Base-by-base conservation (phyloP, 2,113 vertebrate genomes). In the Periophthalmus modestus region DNA sequence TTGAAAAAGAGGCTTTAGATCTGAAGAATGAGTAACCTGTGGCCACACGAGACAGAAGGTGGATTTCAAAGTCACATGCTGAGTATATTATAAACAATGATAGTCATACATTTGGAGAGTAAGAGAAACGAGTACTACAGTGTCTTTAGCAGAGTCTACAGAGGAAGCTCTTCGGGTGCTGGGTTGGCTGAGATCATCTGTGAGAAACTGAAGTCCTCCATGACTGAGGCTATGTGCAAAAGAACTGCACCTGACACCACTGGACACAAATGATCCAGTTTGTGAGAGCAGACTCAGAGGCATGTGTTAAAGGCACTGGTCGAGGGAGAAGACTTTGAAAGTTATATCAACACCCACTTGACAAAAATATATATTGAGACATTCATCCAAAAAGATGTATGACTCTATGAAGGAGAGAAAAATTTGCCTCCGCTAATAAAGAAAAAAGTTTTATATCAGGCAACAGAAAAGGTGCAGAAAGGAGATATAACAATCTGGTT, bases 221-320 rank as follows among this genome's bases (percentile, higher is more conserved):
- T 78, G 28, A 0, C 0, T 1, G 57, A 14, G 5, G 88, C 86
- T 0, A 73, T 86, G 6, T 89, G 21, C 15, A 61, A 88, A 19
- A 79, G 72, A 79, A 88, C 90, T 2, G 82, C 82, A 7, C 84
- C 76, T 77, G 69, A 10, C 69, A 78, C 95, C 0, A 84, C 91
- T 33, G 76, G 24, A 4, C 81, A 92, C 5, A 92, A 89, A 52
- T 43, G 11, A 68, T 50, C 59, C 83, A 7, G 87, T 87, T 19
- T 95, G 0, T 12, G 91, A 88, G 66, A 95, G 86, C 69, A 89
- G 93, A n/a, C 50, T 79, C 62, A 89, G 66, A 87, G 88, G 48
- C 88, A 89, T 74, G 81, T 95, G 46, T 84, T 95, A 67, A 90
- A 54, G 54, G 85, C 82, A 34, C 78, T 95, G 47, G 94, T 94